Percentiles rank a stretch among this genome's conserved stretches.
Evolutionary conservation across 37 sponge, comb jelly and placozoan species (phyloP).

Genomic region (Hexactinellida sp.): DNA sequence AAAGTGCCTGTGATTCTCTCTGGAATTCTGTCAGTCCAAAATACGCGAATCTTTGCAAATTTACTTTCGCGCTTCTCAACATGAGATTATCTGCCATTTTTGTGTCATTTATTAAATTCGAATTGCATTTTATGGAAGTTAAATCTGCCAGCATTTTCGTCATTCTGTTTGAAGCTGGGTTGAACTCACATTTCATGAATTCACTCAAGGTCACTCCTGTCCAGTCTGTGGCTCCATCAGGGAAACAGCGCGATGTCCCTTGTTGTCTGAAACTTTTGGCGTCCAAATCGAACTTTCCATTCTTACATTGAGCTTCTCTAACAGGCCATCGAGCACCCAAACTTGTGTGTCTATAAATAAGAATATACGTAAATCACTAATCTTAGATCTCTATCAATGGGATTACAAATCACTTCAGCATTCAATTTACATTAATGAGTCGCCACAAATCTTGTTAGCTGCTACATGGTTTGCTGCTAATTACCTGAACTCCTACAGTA

Average conservation of each 20-base stretch:
- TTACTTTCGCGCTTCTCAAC: constrained; percentile 50
- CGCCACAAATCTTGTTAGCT: too few species aligned
- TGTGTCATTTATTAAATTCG: constrained; percentile 5
- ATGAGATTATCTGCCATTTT: neutral
- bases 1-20: constrained; percentile 35
- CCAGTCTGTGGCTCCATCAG: constrained; percentile 35
- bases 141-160: constrained; percentile 59
- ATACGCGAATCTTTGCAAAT: constrained; percentile 37
- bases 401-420: too few species aligned
- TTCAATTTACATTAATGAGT: too few species aligned
- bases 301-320: constrained; percentile 54
- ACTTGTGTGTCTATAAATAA: neutral
- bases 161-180: constrained; percentile 71
- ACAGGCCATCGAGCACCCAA: neutral
- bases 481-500: neutral
- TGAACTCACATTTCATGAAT: constrained; percentile 53
- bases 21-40: constrained; percentile 66
- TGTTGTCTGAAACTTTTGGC: constrained; percentile 3
- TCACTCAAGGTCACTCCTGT: constrained; percentile 31
- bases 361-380: neutral
- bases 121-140: constrained; percentile 31
- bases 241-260: constrained; percentile 52
- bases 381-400: too few species aligned
- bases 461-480: too few species aligned
- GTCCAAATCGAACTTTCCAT: constrained; percentile 20